Evolutionary conservation across 1,140 invertebrate genomes (phyloP), one percentile per base, ranked within the genome.

Genomic region (Scaptomyza montana): DNA sequence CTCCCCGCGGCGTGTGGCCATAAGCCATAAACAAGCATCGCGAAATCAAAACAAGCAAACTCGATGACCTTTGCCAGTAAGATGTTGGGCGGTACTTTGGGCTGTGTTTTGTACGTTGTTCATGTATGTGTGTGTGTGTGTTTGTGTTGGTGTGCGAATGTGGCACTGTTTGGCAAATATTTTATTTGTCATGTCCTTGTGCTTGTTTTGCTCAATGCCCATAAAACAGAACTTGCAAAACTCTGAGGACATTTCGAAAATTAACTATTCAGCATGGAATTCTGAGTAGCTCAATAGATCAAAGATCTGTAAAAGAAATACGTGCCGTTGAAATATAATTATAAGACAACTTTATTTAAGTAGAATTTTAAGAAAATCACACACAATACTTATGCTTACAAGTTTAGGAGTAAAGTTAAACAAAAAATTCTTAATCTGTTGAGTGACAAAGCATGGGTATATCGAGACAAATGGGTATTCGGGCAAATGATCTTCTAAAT

Each of bases 151-250:
- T 60, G 51, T 56, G 54, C 16, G 16, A 16, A 16, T 16, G 16
- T 16, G 16, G 46, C 75, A 67, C 68, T 78, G 72, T 75, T 68
- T 70, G 65, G 70, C 63, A 86, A 77, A 81, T 66, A 77, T 80
- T 78, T 77, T 78, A 89, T 89, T 87, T 84, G 76, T 77, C 84
- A 77, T 84, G 59, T 77, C 56, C 69, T 87, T 80, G 55, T 71
- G 59, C 79, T 84, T 81, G 75, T 74, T 80, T 84, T 80, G 74
- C 65, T 65, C 55, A 78, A 49, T 64, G 36, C 56, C 19, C 51
- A 56, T 68, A 84, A 73, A 76, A 79, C 67, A 64, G 61, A 43
- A 66, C 45, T 16, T 12, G 51, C 41, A n/a, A 8, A 71, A 65
- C 39, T 21, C 30, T 54, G 41, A 33, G 54, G 2, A 54, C 21